A percentile compares a stretch with the other conserved stretches of the same genome.
Evolutionary conservation across 2,888 invertebrate species (phyloP).

Genomic region (Meteorus cinctellus): DNA sequence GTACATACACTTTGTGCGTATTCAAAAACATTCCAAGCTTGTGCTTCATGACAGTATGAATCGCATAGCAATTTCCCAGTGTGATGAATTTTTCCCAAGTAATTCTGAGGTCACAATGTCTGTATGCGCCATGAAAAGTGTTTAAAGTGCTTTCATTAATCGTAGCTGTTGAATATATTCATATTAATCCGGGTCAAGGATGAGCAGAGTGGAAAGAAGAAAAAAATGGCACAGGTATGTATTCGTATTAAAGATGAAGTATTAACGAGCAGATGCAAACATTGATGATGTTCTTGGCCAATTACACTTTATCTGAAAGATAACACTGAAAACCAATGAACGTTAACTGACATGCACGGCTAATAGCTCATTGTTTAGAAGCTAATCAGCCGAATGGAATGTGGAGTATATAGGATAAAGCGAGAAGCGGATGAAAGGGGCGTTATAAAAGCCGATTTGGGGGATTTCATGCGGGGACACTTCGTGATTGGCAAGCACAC

Average conservation of each 20-base stretch:
- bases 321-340: constrained; percentile 43
- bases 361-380: constrained; percentile 50
- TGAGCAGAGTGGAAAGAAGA: no score
- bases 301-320: constrained; percentile 23
- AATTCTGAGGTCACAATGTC: not conserved
- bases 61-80: not conserved
- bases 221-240: not conserved
- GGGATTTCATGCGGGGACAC: constrained; percentile 38
- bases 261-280: constrained; percentile 6
- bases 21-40: not conserved
- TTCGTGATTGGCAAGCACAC: constrained; percentile 25
- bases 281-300: not conserved
- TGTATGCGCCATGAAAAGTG: not conserved
- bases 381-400: constrained; percentile 46
- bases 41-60: constrained; percentile 6
- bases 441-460: constrained; percentile 46
- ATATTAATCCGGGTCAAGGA: not conserved
- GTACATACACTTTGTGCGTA: not conserved
- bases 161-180: not conserved
- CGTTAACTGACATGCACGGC: constrained; percentile 37
- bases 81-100: not conserved
- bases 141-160: not conserved
- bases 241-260: no score
- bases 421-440: constrained; percentile 5
- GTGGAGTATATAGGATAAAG: not conserved